Evolutionary conservation across 2,888 invertebrate genomes (phyloP), one percentile per base, ranked within the genome.

Genomic region (Auanema freiburgensis): DNA sequence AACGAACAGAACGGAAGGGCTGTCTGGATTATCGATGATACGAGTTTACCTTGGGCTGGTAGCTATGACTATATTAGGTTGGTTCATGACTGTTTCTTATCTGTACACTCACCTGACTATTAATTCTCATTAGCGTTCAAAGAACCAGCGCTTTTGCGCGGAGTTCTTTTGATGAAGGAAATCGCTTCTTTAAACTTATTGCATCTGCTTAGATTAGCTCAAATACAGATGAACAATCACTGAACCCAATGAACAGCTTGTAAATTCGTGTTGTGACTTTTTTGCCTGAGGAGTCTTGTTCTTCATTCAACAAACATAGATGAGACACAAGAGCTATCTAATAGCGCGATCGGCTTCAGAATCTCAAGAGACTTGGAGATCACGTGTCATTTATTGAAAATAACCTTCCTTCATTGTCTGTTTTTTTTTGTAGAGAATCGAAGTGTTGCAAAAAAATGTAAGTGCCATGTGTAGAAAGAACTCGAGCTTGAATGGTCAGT

Each of bases 41-140:
- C 67, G 1, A 67, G 60, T 61, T 59, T 78, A 51, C 79, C 79
- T 33, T 79, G 79, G 79, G 67, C 70, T 46, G 79, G 79, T n/a
- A 76, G 74, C 25, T 79, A 71, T 62, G 68, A 76, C 51, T 79
- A 73, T 68, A 64, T 79, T 46, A 71, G 76, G 78, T 78, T 57
- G 18, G 40, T 54, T 12, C 33, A 54, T 33, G 54, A n/a, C 18
- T 25, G 2, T 50, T 25, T 50, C 51, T 23, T 21, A 16, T 46
- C 16, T 46, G 8, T 21, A 46, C 16, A 46, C 46, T 18, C 8
- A 33, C 33, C 33, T 8, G 33, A 33, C 33, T 33, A 8, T 33
- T 8, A 3, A 33, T 33, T 33, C 4, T 33, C 33, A 8, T 8
- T 33, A 33, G 8, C 33, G 33, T 33, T 33, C 33, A 33, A 33